phyloP scores from a whole-genome alignment of 2,888 invertebrate species.

The Xylota sylvarum region DNA sequence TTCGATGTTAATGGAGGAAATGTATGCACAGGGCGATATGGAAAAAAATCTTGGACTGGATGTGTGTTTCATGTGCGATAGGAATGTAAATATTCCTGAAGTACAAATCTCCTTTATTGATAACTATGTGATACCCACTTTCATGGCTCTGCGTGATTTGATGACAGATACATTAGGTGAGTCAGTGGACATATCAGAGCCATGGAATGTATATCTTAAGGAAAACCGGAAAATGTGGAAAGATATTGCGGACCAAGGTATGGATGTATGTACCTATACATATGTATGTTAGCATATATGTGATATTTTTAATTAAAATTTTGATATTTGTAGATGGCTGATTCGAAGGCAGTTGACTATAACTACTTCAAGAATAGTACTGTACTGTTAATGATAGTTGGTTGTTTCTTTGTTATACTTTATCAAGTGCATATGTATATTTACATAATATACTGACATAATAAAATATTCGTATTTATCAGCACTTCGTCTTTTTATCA shows the following conservation, averaged over 20 bases:
- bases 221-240: slow-evolving; percentile 87
- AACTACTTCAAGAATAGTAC: no score
- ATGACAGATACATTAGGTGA: slow-evolving; percentile 77
- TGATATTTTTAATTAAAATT: no score
- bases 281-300: no score
- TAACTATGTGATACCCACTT: slow-evolving; percentile 96
- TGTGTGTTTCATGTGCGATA: slow-evolving; percentile 96
- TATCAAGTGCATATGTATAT: no score
- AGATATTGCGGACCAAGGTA: not conserved
- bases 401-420: no score
- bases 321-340: no score
- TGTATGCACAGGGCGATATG: slow-evolving; percentile 96
- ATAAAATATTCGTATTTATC: no score
- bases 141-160: slow-evolving; percentile 87
- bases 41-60: slow-evolving; percentile 95
- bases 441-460: no score
- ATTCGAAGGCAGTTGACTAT: no score
- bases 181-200: slow-evolving; percentile 88
- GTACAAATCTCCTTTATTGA: slow-evolving; percentile 99
- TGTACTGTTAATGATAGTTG: no score
- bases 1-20: slow-evolving; percentile 94
- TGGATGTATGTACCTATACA: no score
- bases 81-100: slow-evolving; percentile 96
- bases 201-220: slow-evolving; percentile 91
- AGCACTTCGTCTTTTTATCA: no score